A percentile compares a stretch with the other conserved stretches of the same genome.
These are phyloP conservation scores for Burhinus oedicnemus DNA, from an alignment of 2,113 vertebrate species.

Conservation along the genomic window DNA sequence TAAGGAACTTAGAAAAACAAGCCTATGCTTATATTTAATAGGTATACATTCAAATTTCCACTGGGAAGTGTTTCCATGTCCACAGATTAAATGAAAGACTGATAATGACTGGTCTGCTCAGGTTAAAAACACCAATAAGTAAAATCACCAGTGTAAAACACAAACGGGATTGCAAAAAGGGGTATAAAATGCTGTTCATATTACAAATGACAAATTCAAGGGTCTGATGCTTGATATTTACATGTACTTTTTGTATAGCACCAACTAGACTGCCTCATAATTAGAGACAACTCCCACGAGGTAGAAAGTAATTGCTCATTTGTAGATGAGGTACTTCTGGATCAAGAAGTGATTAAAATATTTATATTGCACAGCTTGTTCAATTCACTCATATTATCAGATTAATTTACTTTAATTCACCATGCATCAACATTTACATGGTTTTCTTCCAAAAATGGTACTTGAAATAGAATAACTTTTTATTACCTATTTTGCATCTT, in stretches of 20 bases:
- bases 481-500: slow-evolving; percentile 37
- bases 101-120: background rate
- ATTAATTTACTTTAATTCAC: slow-evolving; percentile 83
- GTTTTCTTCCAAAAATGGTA: slow-evolving; percentile 60
- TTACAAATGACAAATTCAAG: slow-evolving; percentile 58
- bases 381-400: slow-evolving; percentile 79
- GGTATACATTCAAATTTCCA: background rate
- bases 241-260: slow-evolving; percentile 70
- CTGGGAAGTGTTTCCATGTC: background rate
- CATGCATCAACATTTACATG: slow-evolving; percentile 71
- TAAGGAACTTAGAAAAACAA: background rate
- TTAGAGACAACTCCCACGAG: slow-evolving; percentile 80
- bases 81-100: background rate
- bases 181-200: slow-evolving; percentile 13
- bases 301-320: slow-evolving; percentile 89
- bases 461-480: slow-evolving; percentile 74
- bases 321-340: slow-evolving; percentile 85
- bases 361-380: slow-evolving; percentile 87
- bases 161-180: background rate
- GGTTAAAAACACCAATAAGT: background rate
- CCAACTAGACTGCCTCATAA: slow-evolving; percentile 75
- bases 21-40: background rate
- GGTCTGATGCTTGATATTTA: slow-evolving; percentile 75
- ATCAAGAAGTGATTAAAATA: slow-evolving; percentile 92
- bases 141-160: background rate